A percentile compares a stretch with the other conserved stretches of the same genome.
Conservation (phyloP, 2,888 invertebrate species). For the Polia nebulosa region DNA sequence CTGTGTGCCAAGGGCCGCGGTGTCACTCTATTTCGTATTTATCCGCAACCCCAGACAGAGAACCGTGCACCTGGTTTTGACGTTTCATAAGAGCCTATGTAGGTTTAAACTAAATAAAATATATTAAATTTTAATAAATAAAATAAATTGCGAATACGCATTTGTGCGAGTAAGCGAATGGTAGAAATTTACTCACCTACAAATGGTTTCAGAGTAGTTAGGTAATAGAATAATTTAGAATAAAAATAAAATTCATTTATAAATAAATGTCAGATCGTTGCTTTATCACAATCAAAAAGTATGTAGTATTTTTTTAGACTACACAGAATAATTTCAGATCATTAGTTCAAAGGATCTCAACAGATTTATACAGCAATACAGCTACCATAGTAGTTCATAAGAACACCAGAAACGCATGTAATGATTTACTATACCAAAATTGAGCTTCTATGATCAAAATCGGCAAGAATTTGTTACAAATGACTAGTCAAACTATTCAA, state of each 20-base stretch:
- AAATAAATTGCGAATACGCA: neutral
- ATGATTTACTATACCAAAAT: slow-evolving; percentile 38
- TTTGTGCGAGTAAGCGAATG: no score
- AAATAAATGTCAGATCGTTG: slow-evolving; percentile 3
- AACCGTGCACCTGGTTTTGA: no score
- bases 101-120: neutral
- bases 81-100: neutral
- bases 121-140: neutral
- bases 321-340: neutral
- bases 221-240: neutral
- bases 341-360: neutral
- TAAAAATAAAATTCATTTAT: neutral
- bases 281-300: neutral
- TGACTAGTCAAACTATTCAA: slow-evolving; percentile 33
- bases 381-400: neutral
- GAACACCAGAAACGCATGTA: neutral
- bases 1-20: no score
- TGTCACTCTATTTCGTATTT: no score
- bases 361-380: neutral
- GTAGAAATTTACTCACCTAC: no score
- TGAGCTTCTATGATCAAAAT: slow-evolving; percentile 24
- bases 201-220: neutral
- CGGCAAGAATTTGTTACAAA: slow-evolving; percentile 26
- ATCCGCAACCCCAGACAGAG: no score
- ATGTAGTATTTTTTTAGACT: neutral